These are phyloP conservation scores for Zoanthus sansibaricus DNA, from an alignment of 92 coral and sea anemone species.

Conservation along the genomic window DNA sequence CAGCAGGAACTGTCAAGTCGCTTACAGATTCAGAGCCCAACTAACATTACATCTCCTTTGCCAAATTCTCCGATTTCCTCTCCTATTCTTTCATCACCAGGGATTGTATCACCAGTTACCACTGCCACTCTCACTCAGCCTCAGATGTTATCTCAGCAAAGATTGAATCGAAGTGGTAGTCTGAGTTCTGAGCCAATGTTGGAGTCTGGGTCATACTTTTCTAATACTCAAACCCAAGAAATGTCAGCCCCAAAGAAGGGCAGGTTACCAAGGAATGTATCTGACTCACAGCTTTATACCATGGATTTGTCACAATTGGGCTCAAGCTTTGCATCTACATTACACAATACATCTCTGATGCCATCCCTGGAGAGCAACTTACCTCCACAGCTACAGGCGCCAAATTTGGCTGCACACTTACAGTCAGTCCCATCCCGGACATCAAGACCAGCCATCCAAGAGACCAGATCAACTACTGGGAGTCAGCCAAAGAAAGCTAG, in stretches of 20 bases:
- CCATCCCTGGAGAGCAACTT: constrained; percentile 76
- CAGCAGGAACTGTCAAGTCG: constrained; percentile 22
- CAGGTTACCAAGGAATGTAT: constrained; percentile 85
- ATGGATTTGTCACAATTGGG: constrained; percentile 81
- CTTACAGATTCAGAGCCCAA: constrained; percentile 16
- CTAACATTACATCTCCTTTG: constrained; percentile 23
- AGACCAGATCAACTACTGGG: constrained; percentile 54
- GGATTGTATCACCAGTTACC: background rate
- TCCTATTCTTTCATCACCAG: constrained; percentile 22
- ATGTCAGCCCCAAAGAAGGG: constrained; percentile 58
- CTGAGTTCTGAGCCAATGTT: constrained; percentile 9
- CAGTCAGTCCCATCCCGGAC: constrained; percentile 75
- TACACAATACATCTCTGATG: constrained; percentile 56
- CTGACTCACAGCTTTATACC: constrained; percentile 91
- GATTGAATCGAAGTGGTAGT: constrained; percentile 7
- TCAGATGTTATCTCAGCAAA: constrained; percentile 6
- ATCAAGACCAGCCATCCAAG: constrained; percentile 66
- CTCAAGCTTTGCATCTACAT: constrained; percentile 47
- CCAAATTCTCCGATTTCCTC: constrained; percentile 14
- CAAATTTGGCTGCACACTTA: constrained; percentile 94
- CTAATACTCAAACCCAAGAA: constrained; percentile 22
- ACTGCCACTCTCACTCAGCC: constrained; percentile 20
- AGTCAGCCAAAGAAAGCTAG: constrained; percentile 86
- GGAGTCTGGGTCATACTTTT: constrained; percentile 13
- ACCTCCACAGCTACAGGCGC: constrained; percentile 96